A percentile compares a stretch with the other conserved stretches of the same genome.
Evolutionary conservation across 2,888 invertebrate species (phyloP).

Genomic region (Drosophila setosimentum): DNA sequence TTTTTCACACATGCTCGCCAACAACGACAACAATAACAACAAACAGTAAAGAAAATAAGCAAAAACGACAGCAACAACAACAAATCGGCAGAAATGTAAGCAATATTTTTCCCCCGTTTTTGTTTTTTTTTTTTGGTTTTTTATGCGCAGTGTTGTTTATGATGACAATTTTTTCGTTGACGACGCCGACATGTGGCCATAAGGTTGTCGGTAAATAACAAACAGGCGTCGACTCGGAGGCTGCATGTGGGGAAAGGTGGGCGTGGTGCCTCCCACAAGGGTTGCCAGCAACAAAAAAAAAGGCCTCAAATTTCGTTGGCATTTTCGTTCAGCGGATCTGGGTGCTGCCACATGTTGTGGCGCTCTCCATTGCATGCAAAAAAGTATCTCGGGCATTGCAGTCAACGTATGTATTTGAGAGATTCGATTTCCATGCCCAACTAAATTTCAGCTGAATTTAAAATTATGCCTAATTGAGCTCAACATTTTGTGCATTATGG

Average conservation of each 20-base stretch:
- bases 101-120: conserved; percentile 44
- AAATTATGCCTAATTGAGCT: conserved; percentile 40
- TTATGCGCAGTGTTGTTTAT: conserved; percentile 53
- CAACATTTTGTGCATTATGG: conserved; percentile 44
- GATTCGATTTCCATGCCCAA: conserved; percentile 42
- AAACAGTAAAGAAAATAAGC: conserved; percentile 21
- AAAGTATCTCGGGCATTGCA: conserved; percentile 45
- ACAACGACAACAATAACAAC: conserved; percentile 34
- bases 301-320: conserved; percentile 38
- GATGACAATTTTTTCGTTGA: conserved; percentile 68
- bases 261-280: conserved; percentile 28
- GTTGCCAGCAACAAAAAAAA: conserved; percentile 22
- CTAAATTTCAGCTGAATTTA: conserved; percentile 17
- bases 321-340: conserved; percentile 10
- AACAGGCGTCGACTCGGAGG: conserved; percentile 67
- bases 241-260: conserved; percentile 4
- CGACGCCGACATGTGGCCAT: conserved; percentile 77
- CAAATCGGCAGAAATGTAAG: conserved; percentile 64
- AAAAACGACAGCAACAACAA: conserved; percentile 15
- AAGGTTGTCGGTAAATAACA: conserved; percentile 82
- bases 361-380: conserved; percentile 21
- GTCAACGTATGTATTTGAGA: conserved; percentile 18
- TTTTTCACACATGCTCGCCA: conserved; percentile 78
- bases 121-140: conserved; percentile 7
- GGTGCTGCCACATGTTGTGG: conserved; percentile 9